phyloP scores from a whole-genome alignment of 2,888 invertebrate species.

The Chironomus tentans region DNA sequence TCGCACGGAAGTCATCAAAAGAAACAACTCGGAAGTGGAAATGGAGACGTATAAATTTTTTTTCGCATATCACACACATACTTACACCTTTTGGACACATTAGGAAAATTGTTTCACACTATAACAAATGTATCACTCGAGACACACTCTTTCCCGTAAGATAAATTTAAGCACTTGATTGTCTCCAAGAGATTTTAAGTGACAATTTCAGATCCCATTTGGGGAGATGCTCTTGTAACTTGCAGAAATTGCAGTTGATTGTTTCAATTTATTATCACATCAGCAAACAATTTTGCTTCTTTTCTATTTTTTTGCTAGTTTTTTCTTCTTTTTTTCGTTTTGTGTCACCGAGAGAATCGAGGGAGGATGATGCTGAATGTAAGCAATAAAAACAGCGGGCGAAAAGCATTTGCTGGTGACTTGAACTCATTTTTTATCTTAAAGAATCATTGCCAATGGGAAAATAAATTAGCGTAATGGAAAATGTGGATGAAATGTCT shows the following conservation, averaged over 20 bases:
- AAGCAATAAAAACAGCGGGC: no score
- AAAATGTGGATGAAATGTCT: not conserved
- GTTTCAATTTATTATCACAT: slow-evolving; percentile 10
- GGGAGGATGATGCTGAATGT: no score
- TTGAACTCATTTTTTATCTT: no score
- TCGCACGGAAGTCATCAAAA: no score
- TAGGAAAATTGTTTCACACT: slow-evolving; percentile 21
- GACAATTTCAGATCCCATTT: not conserved
- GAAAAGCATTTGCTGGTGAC: no score
- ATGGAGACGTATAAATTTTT: not conserved
- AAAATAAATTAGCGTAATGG: no score
- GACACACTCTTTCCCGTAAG: not conserved
- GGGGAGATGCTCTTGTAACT: not conserved
- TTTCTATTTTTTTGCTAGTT: no score
- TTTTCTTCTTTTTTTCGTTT: no score
- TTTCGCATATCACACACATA: not conserved
- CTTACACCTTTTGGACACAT: slow-evolving; percentile 15
- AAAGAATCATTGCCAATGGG: no score
- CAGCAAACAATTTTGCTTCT: not conserved
- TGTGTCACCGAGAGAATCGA: no score
- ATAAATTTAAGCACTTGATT: slow-evolving; percentile 1
- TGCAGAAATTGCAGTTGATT: not conserved
- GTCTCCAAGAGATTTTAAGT: slow-evolving; percentile 17
- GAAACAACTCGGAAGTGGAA: no score
- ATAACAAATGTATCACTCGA: slow-evolving; percentile 9